Evolutionary conservation across 2,797 vertebrate species (phyloP).

Genomic region (Spinibarbus caldwelli): DNA sequence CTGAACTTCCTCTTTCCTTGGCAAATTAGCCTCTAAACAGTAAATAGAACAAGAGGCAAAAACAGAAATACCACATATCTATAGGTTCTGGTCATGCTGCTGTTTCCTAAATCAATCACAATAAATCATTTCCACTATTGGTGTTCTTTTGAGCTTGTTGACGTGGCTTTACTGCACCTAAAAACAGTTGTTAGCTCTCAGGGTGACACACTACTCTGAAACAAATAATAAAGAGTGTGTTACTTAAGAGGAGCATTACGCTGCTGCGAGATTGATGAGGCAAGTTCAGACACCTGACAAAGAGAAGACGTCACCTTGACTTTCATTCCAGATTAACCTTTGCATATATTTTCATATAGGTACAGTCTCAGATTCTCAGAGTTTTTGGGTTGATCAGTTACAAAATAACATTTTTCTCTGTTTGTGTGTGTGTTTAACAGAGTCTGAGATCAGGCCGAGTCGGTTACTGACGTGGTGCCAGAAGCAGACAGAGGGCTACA

Average conservation of each 20-base stretch:
- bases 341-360: background rate
- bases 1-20: background rate
- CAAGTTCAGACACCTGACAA: background rate
- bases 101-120: background rate
- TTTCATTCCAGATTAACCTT: background rate
- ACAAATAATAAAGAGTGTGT: background rate
- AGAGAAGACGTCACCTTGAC: conserved; percentile 7
- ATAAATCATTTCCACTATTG: background rate
- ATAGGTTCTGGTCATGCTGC: background rate
- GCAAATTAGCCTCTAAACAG: background rate
- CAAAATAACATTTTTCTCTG: background rate
- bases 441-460: conserved; percentile 89
- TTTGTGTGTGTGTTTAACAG: conserved; percentile 70
- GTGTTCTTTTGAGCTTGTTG: background rate
- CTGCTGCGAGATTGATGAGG: background rate
- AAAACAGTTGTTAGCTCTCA: conserved; percentile 19
- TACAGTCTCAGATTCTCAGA: background rate
- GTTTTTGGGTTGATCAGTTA: background rate
- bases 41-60: background rate
- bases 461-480: conserved; percentile 97
- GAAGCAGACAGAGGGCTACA: conserved; percentile 94
- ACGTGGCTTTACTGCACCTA: conserved; percentile 6
- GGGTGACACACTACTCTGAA: background rate
- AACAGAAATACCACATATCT: background rate
- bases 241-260: background rate